phyloP scores from a whole-genome alignment of 2,888 invertebrate genomes.

The Cephus pulcher region DNA sequence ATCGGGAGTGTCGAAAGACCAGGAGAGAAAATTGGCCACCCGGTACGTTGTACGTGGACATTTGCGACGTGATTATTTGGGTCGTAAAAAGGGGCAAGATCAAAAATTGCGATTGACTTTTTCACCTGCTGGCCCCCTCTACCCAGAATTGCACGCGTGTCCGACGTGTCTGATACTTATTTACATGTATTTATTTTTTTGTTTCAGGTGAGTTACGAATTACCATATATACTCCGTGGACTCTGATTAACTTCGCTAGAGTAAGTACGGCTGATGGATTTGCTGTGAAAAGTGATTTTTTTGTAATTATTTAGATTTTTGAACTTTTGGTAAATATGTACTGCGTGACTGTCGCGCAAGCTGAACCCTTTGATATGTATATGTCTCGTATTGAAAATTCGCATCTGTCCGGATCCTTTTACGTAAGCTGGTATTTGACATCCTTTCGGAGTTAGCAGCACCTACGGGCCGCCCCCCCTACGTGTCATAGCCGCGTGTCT shows the following conservation, averaged over 20 bases:
- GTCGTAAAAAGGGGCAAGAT: not conserved
- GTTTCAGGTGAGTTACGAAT: conserved; percentile 23
- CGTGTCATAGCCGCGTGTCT: not conserved
- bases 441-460: not conserved
- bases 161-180: not conserved
- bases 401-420: not conserved
- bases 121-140: not conserved
- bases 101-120: not conserved
- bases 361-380: not conserved
- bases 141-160: no score
- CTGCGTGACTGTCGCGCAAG: not conserved
- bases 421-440: not conserved
- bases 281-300: not conserved
- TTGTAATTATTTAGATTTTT: no score
- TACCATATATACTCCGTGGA: not conserved
- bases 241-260: not conserved
- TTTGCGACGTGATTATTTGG: not conserved
- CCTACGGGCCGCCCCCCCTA: not conserved
- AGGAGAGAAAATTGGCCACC: not conserved
- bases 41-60: not conserved
- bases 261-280: not conserved
- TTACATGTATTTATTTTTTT: conserved; percentile 1
- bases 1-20: not conserved
- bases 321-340: not conserved
- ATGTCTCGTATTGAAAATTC: not conserved